phyloP scores from a whole-genome alignment of 2,888 invertebrate genomes.

The Adineta ricciae region DNA sequence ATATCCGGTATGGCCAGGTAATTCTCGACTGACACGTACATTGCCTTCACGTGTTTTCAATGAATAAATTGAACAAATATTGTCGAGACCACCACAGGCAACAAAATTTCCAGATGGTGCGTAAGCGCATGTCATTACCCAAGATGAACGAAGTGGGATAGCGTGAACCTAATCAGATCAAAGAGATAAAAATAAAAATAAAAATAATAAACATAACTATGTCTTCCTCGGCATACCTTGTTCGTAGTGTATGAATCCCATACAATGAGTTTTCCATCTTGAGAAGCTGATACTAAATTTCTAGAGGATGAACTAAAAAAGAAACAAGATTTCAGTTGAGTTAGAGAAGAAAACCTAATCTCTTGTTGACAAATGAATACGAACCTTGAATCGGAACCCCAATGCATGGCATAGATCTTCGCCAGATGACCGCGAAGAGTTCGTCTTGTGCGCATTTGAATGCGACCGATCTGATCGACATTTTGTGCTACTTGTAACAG shows the following conservation, averaged over 20 bases:
- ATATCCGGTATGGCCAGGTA: conserved; percentile 98
- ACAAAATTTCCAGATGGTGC: conserved; percentile 98
- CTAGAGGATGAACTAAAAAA: conserved; percentile 45
- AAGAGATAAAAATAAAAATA: no score
- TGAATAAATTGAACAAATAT: conserved; percentile 88
- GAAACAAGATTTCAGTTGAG: no score
- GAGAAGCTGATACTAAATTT: conserved; percentile 96
- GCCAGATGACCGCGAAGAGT: conserved; percentile 97
- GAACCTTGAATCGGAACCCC: conserved; percentile 74
- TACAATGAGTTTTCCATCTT: conserved; percentile 98
- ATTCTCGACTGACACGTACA: conserved; percentile 92
- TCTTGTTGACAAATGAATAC: no score
- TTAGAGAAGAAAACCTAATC: no score
- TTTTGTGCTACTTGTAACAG: conserved; percentile 89
- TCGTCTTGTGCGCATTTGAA: conserved; percentile 97
- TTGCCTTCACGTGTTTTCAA: conserved; percentile 66
- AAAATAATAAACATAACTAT: no score
- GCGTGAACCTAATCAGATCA: conserved; percentile 63
- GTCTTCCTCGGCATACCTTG: conserved; percentile 55
- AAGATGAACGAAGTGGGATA: conserved; percentile 95
- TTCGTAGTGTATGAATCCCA: conserved; percentile 99
- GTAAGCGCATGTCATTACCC: conserved; percentile 99
- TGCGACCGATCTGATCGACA: conserved; percentile 95
- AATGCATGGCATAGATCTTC: conserved; percentile 99
- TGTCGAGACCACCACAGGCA: conserved; percentile 97